Evolutionary conservation across 2,113 vertebrate species (phyloP).

Genomic region (Chunga burmeisteri): DNA sequence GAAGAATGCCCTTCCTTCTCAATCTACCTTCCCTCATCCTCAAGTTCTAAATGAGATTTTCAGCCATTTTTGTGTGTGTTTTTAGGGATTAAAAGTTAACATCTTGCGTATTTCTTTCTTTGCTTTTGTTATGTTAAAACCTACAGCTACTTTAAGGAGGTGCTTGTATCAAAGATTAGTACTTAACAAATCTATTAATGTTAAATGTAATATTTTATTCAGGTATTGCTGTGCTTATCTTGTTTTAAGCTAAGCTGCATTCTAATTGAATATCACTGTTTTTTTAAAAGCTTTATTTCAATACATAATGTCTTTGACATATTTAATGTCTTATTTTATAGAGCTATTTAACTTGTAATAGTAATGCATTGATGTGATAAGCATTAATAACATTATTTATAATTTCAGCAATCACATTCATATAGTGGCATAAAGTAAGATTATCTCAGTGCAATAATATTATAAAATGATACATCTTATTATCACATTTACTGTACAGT

Average conservation of each 20-base stretch:
- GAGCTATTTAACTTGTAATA: not conserved
- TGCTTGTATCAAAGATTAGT: not conserved
- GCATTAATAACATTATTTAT: not conserved
- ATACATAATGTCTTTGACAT: not conserved
- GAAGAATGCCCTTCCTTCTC: not conserved
- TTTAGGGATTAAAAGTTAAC: not conserved
- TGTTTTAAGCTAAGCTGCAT: not conserved
- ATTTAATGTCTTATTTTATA: not conserved
- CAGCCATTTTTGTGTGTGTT: not conserved
- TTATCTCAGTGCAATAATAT: not conserved
- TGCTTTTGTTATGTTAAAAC: not conserved
- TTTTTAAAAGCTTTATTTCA: not conserved
- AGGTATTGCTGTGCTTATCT: not conserved
- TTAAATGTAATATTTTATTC: not conserved
- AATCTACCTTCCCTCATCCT: not conserved
- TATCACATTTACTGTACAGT: not conserved
- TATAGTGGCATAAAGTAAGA: not conserved
- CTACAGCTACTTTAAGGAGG: not conserved
- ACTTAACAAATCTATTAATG: not conserved
- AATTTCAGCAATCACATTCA: not conserved
- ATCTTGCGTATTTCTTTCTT: not conserved
- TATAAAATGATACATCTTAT: not conserved
- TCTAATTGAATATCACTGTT: not conserved
- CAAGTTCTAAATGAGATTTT: not conserved
- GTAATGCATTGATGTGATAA: not conserved